Conservation (phyloP, 2,113 vertebrate genomes). For the Erythrocercus mccallii region DNA sequence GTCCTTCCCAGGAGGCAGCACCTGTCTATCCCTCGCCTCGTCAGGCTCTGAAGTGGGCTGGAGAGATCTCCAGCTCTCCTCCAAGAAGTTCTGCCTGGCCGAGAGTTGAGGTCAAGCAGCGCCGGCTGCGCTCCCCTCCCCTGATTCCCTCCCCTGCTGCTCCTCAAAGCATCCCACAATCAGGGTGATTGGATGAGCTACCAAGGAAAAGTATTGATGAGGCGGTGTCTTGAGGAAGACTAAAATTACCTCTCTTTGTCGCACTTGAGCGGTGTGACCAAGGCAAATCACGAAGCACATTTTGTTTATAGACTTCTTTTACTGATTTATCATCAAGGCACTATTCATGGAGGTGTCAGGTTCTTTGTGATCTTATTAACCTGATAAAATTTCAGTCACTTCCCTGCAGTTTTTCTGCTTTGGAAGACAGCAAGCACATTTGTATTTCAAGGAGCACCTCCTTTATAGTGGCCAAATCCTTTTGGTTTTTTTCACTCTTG, state of each 20-base stretch:
- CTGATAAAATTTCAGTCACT: neutral
- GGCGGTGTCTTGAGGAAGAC: neutral
- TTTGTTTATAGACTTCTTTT: neutral
- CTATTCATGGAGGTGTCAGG: neutral
- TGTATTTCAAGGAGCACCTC: neutral
- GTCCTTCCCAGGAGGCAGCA: neutral
- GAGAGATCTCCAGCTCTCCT: neutral
- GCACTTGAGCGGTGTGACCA: neutral
- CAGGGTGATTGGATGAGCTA: neutral
- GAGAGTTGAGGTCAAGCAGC: neutral
- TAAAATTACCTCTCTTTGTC: neutral
- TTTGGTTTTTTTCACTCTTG: neutral
- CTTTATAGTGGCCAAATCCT: neutral
- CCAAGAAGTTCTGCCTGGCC: neutral
- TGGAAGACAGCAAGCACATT: neutral
- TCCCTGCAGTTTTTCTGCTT: neutral
- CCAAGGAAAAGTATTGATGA: neutral
- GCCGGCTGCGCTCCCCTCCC: fast-evolving
- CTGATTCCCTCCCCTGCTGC: neutral
- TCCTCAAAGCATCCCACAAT: neutral
- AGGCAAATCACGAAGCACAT: neutral
- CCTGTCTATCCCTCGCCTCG: neutral
- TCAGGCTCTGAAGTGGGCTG: neutral
- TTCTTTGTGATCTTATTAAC: neutral
- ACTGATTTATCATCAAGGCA: neutral